These are phyloP conservation scores for Rutpela maculata DNA, from an alignment of 2,888 invertebrate species.

Conservation along the genomic window DNA sequence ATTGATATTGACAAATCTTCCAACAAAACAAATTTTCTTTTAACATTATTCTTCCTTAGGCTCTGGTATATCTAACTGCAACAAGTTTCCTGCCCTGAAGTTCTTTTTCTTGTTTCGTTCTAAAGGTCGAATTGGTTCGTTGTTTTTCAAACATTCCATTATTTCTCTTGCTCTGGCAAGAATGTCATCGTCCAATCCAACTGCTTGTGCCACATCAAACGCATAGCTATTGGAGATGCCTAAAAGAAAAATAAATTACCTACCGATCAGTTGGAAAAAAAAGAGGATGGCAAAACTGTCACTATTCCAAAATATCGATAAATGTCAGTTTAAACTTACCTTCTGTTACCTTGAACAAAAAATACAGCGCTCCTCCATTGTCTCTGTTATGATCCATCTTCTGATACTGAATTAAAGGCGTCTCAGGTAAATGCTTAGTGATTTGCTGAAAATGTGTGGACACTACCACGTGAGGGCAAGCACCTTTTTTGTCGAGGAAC, in stretches of 20 bases:
- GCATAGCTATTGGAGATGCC: constrained; percentile 81
- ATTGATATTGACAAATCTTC: too few species aligned
- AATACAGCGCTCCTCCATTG: constrained; percentile 77
- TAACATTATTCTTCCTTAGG: constrained; percentile 34
- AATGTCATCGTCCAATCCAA: constrained; percentile 76
- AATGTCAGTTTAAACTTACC: constrained; percentile 71
- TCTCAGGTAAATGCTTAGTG: constrained; percentile 76
- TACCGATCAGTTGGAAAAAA: not conserved
- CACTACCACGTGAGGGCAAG: constrained; percentile 85
- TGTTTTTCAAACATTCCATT: constrained; percentile 67
- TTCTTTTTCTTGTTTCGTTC: constrained; percentile 32
- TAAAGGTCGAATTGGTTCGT: constrained; percentile 49
- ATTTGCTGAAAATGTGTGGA: constrained; percentile 88
- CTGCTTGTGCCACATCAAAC: constrained; percentile 78
- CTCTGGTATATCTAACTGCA: constrained; percentile 49
- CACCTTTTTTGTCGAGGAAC: constrained; percentile 76
- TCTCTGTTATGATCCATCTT: constrained; percentile 67
- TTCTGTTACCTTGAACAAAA: constrained; percentile 80
- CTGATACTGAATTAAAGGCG: constrained; percentile 69
- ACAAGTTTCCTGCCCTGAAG: constrained; percentile 33
- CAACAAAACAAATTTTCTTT: too few species aligned
- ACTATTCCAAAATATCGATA: too few species aligned
- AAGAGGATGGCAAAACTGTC: too few species aligned
- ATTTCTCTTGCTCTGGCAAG: constrained; percentile 76
- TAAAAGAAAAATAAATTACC: constrained; percentile 23